Conservation (phyloP, 2,113 vertebrate species). For the Channa maculata region DNA sequence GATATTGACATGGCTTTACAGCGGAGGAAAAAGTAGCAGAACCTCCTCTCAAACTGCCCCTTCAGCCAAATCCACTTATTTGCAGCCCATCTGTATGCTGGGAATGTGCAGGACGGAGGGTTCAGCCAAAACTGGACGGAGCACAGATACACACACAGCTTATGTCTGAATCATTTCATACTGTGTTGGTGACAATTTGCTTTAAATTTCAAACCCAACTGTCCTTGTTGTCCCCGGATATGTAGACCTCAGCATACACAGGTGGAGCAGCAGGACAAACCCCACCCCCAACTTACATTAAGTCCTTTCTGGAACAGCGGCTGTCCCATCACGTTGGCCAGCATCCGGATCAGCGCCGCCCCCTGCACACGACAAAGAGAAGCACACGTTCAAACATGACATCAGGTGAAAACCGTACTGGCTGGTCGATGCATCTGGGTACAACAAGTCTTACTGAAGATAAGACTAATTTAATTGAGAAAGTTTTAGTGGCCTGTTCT, state of each 20-base stretch:
- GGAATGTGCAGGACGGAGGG: slow-evolving; percentile 7
- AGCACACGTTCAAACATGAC: background rate
- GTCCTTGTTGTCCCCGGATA: slow-evolving; percentile 21
- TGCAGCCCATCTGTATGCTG: slow-evolving; percentile 16
- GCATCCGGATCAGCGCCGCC: slow-evolving; percentile 97
- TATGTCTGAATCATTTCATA: slow-evolving; percentile 5
- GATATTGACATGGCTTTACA: background rate
- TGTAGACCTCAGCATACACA: slow-evolving; percentile 19
- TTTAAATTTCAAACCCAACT: slow-evolving; percentile 16
- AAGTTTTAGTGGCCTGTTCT: too few species aligned
- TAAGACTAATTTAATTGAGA: too few species aligned
- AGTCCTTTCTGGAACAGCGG: slow-evolving; percentile 93
- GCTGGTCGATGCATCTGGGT: too few species aligned
- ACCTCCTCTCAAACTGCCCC: slow-evolving; percentile 1
- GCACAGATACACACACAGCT: slow-evolving; percentile 2
- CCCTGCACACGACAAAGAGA: slow-evolving; percentile 81
- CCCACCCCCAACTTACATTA: slow-evolving; percentile 87
- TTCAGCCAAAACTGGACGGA: slow-evolving; percentile 18
- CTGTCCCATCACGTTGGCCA: slow-evolving; percentile 98
- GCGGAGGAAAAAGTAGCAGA: background rate
- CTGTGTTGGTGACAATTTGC: slow-evolving; percentile 16
- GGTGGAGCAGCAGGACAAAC: background rate
- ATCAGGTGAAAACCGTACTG: background rate
- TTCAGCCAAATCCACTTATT: slow-evolving; percentile 25
- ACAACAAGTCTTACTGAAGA: too few species aligned